These are phyloP conservation scores for Campodea augens DNA, from an alignment of 1,140 invertebrate genomes.

Conservation along the genomic window DNA sequence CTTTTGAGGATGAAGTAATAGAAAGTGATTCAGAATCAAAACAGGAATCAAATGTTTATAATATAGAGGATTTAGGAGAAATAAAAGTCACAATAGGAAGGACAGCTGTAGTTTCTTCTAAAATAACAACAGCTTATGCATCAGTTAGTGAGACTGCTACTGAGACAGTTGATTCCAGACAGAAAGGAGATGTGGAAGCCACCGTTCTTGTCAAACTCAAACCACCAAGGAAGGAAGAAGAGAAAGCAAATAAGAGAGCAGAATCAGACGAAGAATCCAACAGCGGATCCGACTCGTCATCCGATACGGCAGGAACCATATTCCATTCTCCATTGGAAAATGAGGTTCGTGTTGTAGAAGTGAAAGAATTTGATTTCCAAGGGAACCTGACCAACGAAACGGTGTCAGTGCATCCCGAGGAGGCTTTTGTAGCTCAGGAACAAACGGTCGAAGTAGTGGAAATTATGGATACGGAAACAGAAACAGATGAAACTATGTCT, in stretches of 20 bases:
- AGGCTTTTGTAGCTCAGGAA: slow-evolving; percentile 5
- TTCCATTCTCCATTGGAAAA: background rate
- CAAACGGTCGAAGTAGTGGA: slow-evolving; percentile 30
- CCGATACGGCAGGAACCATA: background rate
- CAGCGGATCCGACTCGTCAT: background rate
- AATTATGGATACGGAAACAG: slow-evolving; percentile 32
- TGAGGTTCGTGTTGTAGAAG: slow-evolving; percentile 27
- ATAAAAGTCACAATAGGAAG: background rate
- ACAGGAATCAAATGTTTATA: background rate
- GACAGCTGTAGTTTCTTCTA: background rate
- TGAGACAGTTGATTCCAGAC: background rate
- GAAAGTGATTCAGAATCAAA: background rate
- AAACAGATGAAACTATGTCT: too few species aligned
- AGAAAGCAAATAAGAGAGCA: too few species aligned
- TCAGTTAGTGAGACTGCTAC: background rate
- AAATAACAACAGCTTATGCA: background rate
- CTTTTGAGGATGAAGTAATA: slow-evolving; percentile 18
- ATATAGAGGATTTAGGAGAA: background rate
- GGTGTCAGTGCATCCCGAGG: background rate
- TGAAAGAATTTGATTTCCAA: slow-evolving; percentile 33
- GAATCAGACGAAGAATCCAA: background rate
- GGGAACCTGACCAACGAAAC: slow-evolving; percentile 5
- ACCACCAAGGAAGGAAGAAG: too few species aligned
- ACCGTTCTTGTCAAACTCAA: too few species aligned
- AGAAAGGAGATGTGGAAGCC: background rate